phyloP scores from a whole-genome alignment of 2,113 vertebrate genomes.

The Haliaeetus leucogaster region DNA sequence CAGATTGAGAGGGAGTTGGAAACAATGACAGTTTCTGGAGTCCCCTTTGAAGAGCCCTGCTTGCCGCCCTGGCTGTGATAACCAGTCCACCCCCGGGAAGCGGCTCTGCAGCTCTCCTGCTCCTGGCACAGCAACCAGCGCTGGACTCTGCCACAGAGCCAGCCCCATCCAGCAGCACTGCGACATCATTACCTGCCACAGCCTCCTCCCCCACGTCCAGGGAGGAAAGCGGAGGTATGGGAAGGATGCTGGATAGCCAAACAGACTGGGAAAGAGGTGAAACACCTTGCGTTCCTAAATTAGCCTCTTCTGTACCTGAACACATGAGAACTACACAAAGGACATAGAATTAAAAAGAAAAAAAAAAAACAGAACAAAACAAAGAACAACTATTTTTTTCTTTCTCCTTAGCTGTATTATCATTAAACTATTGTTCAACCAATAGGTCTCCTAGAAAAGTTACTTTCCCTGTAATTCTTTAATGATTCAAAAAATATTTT shows the following conservation, averaged over 20 bases:
- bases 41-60: neutral
- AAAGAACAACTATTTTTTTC: neutral
- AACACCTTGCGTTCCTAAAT: neutral
- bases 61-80: neutral
- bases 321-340: neutral
- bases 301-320: neutral
- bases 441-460: neutral
- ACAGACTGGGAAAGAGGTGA: neutral
- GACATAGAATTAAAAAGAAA: neutral
- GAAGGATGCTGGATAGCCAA: neutral
- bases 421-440: neutral
- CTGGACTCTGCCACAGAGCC: neutral
- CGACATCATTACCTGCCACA: accelerated
- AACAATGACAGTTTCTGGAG: neutral
- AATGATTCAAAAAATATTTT: neutral
- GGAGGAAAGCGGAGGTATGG: accelerated
- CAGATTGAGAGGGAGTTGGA: neutral
- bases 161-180: neutral
- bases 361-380: neutral
- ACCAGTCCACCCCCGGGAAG: neutral
- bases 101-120: neutral
- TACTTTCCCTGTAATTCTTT: neutral
- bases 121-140: neutral
- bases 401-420: neutral
- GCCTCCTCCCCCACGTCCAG: neutral